Conservation (phyloP, 2,888 invertebrate species). For the Mesodorylaimus sp. region DNA sequence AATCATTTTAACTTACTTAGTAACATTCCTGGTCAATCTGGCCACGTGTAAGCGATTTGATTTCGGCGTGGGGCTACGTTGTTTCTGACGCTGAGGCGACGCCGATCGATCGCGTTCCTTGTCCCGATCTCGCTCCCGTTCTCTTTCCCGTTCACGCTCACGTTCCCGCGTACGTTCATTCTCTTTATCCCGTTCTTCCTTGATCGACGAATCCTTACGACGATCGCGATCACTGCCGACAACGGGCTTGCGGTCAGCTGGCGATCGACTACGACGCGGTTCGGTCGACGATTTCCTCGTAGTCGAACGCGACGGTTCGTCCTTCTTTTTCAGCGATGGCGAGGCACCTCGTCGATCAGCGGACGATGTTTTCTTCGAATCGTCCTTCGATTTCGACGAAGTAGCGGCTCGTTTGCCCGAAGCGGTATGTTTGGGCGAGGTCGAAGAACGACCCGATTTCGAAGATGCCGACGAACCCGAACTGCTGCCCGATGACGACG, state of each 20-base stretch:
- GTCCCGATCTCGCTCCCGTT: conserved; percentile 1
- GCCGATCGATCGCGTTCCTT: neutral
- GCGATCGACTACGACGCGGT: neutral
- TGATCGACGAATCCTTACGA: neutral
- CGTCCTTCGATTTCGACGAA: no score
- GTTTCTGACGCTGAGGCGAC: neutral
- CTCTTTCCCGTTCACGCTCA: conserved; percentile 4
- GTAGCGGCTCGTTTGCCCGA: neutral
- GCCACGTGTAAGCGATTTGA: conserved; percentile 87
- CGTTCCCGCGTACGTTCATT: conserved; percentile 5
- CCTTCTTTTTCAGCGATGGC: neutral
- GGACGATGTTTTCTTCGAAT: neutral
- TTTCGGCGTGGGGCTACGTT: conserved; percentile 51
- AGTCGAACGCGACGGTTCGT: neutral
- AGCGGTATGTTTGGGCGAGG: conserved; percentile 1
- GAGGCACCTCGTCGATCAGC: neutral
- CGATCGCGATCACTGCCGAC: neutral
- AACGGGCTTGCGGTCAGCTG: neutral
- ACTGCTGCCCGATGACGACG: no score
- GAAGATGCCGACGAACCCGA: neutral
- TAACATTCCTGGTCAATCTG: conserved; percentile 72
- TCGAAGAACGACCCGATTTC: no score
- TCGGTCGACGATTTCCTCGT: neutral
- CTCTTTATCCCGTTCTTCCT: conserved; percentile 6
- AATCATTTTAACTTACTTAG: conserved; percentile 36